phyloP scores from a whole-genome alignment of 2,797 vertebrate genomes.

The Acropternis orthonyx region DNA sequence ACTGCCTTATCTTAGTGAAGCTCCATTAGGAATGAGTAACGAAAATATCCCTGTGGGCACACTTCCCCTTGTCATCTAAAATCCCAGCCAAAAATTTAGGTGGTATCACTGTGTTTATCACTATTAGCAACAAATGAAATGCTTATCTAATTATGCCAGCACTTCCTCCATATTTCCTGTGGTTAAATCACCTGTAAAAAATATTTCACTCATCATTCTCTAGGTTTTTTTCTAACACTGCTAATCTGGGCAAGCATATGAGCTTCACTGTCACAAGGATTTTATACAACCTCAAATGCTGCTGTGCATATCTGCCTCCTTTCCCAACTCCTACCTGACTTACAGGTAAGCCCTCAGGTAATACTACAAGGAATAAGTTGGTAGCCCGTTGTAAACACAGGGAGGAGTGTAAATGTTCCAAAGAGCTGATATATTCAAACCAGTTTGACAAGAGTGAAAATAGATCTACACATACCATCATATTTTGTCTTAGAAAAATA shows the following conservation, averaged over 20 bases:
- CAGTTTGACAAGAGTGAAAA: background rate
- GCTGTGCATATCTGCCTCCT: background rate
- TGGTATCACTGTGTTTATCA: background rate
- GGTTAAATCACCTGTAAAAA: background rate
- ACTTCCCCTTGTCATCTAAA: background rate
- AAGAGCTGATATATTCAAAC: background rate
- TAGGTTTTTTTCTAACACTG: background rate
- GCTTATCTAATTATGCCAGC: background rate
- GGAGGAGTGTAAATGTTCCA: background rate
- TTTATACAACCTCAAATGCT: background rate
- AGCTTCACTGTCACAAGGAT: background rate
- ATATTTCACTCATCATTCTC: background rate
- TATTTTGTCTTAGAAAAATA: background rate
- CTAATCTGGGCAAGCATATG: background rate
- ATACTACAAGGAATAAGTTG: background rate
- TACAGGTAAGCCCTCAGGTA: background rate
- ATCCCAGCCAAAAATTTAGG: background rate
- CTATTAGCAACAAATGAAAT: background rate
- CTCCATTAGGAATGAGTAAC: background rate
- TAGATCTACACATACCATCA: background rate
- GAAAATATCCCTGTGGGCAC: background rate
- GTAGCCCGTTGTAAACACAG: background rate
- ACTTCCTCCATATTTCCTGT: background rate
- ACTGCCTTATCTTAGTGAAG: background rate
- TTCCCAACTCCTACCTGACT: background rate